Base-by-base conservation (phyloP, 2,888 invertebrate genomes). In the Biston stratarius region DNA sequence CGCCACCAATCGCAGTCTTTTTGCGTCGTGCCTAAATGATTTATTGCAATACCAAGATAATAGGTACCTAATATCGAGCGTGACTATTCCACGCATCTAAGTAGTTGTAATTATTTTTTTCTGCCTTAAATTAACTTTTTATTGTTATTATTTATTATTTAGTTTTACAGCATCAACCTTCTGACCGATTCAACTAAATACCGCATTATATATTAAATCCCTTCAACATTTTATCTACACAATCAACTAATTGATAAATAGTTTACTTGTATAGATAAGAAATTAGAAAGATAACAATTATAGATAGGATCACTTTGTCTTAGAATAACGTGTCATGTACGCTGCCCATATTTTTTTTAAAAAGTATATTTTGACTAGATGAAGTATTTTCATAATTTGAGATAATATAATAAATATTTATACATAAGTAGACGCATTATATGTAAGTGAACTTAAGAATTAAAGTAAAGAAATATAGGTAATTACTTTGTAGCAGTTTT, bases 201-300 rank as follows among this genome's bases (percentile, higher is more conserved):
- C 42, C 45, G 34, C 47, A 40, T 33, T 36, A 49, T 49, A 34
- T 33, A 5, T 12, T 15, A 53, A 58, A 36, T 42, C 57, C 52
- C 53, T 57, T 34, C 52, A 62, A 42, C 47, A 52, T 53, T 51
- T 64, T 64, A 64, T 68, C 51, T 61, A 64, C n/a, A 15, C 51
- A 64, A 56, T 60, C 44, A 56, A 45, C 15, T 67, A 65, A 12
- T 44, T 11, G 47, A 67, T 63, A 59, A 40, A 67, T 10, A 38
- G 51, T 45, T 56, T 14, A 49, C 36, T 33, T 59, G 45, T 33
- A 11, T 38, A 59, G 62, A 63, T 64, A 61, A 67, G 60, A 51
- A 59, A 11, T 63, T 67, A 60, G 47, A 47, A 47, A 55, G 38
- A 66, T 66, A 49, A 61, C 36, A 60, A 49, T 11, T 48, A 47